Evolutionary conservation across 2,888 invertebrate species (phyloP), one percentile per base, ranked within the genome.

Genomic region (Agrilus biguttatus): DNA sequence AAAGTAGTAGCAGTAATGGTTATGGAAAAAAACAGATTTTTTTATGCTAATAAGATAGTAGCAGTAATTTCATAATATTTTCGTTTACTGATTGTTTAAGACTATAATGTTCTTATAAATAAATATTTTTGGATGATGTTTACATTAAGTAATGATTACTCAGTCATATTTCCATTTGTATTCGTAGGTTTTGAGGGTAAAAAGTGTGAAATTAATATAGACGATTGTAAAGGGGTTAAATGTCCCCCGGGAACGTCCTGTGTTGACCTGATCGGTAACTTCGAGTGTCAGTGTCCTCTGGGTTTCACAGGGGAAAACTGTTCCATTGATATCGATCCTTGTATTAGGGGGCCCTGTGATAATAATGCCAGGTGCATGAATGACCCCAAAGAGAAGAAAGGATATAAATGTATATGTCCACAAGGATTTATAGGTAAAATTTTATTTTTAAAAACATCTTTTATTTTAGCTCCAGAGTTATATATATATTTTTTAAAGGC

Each of bases 331-430:
- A 60, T 72, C 36, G 72, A 77, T 57, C 75, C 77, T 43, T 84
- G 85, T 62, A 68, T 71, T 12, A 65, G 70, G 39, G 69, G 73
- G 51, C 79, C 81, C 23, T 91, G 90, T 70, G 73, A 78, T 63
- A 83, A 83, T 67, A 70, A 69, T 53, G 85, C 80, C 54, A 79
- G 78, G 42, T 66, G 66, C 44, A 47, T 53, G 8, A 50, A 57
- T 10, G 56, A 60, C 36, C 47, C 53, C 3, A 41, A 40, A 32
- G 48, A 71, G 48, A 76, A 76, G 49, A 74, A 77, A 50, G 28
- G 28, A 34, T 82, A 76, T 67, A 74, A 73, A 54, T 91, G 90
- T 71, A 63, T 68, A 50, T 91, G 91, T 67, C 70, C 72, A 50
- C 63, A 68, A 45, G 83, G 82, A 50, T 83, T 68, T 58, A 72